Conservation (phyloP, 2,888 invertebrate genomes). For the Ormyrus thymus region DNA sequence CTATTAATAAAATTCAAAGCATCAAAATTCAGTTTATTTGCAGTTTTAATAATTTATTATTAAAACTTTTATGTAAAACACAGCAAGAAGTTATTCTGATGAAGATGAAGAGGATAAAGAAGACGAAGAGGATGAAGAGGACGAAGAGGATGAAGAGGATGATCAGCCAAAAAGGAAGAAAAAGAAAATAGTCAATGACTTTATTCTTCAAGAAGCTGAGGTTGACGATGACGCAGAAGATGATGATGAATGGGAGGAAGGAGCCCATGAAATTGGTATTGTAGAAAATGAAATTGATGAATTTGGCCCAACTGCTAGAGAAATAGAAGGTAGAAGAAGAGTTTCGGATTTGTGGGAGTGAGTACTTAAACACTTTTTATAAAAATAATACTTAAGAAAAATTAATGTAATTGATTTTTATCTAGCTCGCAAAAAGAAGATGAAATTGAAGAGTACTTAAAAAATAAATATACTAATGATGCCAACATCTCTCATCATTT, state of each 20-base stretch:
- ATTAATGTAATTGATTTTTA: neutral
- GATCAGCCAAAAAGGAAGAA: conserved; percentile 34
- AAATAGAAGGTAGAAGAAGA: conserved; percentile 52
- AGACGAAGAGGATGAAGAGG: conserved; percentile 30
- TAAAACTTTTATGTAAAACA: too few species aligned
- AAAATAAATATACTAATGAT: conserved; percentile 96
- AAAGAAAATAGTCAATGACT: conserved; percentile 39
- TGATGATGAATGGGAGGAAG: conserved; percentile 53
- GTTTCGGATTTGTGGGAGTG: conserved; percentile 47
- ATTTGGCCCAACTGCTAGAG: conserved; percentile 52
- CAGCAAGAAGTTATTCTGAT: too few species aligned
- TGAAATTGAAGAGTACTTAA: conserved; percentile 96
- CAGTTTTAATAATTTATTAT: too few species aligned
- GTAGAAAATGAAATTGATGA: conserved; percentile 52
- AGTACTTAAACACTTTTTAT: neutral
- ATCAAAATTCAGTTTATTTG: too few species aligned
- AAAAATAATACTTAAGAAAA: neutral
- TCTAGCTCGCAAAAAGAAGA: conserved; percentile 90
- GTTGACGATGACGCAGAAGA: conserved; percentile 53
- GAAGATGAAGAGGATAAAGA: conserved; percentile 31
- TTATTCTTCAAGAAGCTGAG: conserved; percentile 52
- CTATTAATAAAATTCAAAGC: too few species aligned
- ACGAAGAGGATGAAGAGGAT: neutral
- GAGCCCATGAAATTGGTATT: conserved; percentile 39
- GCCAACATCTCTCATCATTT: conserved; percentile 70